Evolutionary conservation across 1,140 invertebrate genomes (phyloP).

Genomic region (Dendrolimus kikuchii): DNA sequence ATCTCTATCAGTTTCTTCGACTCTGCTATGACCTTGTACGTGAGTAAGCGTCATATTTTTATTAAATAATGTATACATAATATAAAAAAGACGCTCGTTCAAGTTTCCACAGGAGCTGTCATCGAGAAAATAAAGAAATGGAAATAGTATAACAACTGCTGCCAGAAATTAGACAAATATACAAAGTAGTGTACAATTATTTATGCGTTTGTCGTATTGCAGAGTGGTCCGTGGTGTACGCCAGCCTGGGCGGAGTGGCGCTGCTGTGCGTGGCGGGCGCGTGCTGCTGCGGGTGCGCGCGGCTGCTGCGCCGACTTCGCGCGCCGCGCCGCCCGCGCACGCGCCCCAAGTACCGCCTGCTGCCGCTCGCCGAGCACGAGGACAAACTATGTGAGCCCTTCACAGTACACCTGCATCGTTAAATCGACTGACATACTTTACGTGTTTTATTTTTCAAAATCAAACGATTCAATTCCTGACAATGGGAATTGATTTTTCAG

Average conservation of each 20-base stretch:
- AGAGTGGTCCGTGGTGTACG: constrained; percentile 63
- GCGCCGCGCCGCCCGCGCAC: constrained; percentile 31
- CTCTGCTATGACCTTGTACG: too few species aligned
- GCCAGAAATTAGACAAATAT: not conserved
- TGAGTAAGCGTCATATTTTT: too few species aligned
- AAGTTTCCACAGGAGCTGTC: too few species aligned
- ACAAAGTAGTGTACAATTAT: not conserved
- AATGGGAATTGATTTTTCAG: too few species aligned
- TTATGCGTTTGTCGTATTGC: constrained; percentile 1
- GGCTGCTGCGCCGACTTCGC: constrained; percentile 26
- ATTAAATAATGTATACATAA: too few species aligned
- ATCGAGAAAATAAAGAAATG: too few species aligned
- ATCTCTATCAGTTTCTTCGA: too few species aligned
- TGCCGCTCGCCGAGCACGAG: constrained; percentile 43
- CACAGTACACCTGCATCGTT: not conserved
- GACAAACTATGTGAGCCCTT: constrained; percentile 44
- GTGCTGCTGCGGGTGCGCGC: constrained; percentile 21
- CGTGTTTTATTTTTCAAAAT: too few species aligned
- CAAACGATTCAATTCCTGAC: too few species aligned
- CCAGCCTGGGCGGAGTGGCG: constrained; percentile 42
- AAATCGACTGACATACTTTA: too few species aligned
- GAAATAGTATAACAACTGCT: too few species aligned
- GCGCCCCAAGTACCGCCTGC: constrained; percentile 41
- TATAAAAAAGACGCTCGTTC: too few species aligned
- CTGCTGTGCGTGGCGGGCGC: constrained; percentile 29